These are phyloP conservation scores for Morpho achilles DNA, from an alignment of 2,888 invertebrate species.

Conservation along the genomic window DNA sequence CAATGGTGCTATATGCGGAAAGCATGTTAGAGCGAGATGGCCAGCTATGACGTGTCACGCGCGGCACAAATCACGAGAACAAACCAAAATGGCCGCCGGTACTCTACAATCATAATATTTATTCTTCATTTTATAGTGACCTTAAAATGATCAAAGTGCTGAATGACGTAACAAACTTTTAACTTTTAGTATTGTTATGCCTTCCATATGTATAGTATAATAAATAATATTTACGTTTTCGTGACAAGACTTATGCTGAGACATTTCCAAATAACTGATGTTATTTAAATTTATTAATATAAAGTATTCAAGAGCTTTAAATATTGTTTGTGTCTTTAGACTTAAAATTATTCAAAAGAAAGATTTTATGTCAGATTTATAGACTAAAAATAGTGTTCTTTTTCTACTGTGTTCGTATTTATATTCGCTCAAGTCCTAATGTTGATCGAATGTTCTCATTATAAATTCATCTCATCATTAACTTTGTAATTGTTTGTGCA, in stretches of 20 bases:
- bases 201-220: constrained; percentile 43
- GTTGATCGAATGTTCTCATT: constrained; percentile 4
- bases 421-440: constrained; percentile 4
- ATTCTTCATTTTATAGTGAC: constrained; percentile 75
- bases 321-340: constrained; percentile 27
- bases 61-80: constrained; percentile 75
- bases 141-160: constrained; percentile 76
- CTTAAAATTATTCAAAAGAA: constrained; percentile 15
- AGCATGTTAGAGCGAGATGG: constrained; percentile 70
- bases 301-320: constrained; percentile 56
- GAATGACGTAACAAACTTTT: constrained; percentile 69
- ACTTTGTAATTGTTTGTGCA: constrained; percentile 25
- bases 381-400: constrained; percentile 8
- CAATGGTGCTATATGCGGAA: constrained; percentile 80
- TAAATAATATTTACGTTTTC: constrained; percentile 36
- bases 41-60: constrained; percentile 72
- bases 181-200: constrained; percentile 53
- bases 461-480: constrained; percentile 11
- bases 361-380: constrained; percentile 11
- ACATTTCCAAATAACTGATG: constrained; percentile 49
- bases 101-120: constrained; percentile 79
- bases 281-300: constrained; percentile 33
- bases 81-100: constrained; percentile 76
- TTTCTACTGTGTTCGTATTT: constrained; percentile 7
- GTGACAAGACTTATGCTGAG: constrained; percentile 40